Conservation (phyloP, 2,888 invertebrate species). For the Thymelicus lineola region DNA sequence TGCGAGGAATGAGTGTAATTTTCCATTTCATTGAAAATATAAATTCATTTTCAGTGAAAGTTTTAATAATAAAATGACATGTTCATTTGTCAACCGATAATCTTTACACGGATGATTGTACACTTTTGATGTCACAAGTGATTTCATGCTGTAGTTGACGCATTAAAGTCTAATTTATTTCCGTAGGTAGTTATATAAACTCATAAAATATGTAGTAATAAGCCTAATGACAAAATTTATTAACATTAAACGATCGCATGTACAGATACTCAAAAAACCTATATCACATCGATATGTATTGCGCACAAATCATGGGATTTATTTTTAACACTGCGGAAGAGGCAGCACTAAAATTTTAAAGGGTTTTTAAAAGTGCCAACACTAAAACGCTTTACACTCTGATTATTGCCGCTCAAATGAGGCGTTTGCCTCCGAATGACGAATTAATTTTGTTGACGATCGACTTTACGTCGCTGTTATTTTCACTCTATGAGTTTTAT, state of each 20-base stretch:
- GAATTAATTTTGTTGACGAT: slow-evolving; percentile 73
- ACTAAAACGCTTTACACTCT: slow-evolving; percentile 70
- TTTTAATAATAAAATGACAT: background rate
- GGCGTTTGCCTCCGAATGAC: slow-evolving; percentile 64
- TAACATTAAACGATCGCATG: background rate
- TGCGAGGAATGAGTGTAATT: slow-evolving; percentile 6
- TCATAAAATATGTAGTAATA: background rate
- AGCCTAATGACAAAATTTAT: background rate
- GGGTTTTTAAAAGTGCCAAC: slow-evolving; percentile 59
- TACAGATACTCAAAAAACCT: background rate
- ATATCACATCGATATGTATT: background rate
- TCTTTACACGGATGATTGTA: background rate
- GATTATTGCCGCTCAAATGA: slow-evolving; percentile 73
- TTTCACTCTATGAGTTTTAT: slow-evolving; percentile 70
- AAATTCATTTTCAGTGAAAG: background rate
- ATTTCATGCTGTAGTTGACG: background rate
- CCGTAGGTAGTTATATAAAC: background rate
- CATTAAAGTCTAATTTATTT: background rate
- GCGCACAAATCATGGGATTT: slow-evolving; percentile 1
- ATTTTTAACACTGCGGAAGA: slow-evolving; percentile 13
- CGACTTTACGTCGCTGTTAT: slow-evolving; percentile 67
- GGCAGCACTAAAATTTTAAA: slow-evolving; percentile 38
- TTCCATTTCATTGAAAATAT: background rate
- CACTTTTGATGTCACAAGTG: background rate
- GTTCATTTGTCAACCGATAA: background rate